Evolutionary conservation across 2,113 vertebrate species (phyloP).

Genomic region (Rhineura floridana): DNA sequence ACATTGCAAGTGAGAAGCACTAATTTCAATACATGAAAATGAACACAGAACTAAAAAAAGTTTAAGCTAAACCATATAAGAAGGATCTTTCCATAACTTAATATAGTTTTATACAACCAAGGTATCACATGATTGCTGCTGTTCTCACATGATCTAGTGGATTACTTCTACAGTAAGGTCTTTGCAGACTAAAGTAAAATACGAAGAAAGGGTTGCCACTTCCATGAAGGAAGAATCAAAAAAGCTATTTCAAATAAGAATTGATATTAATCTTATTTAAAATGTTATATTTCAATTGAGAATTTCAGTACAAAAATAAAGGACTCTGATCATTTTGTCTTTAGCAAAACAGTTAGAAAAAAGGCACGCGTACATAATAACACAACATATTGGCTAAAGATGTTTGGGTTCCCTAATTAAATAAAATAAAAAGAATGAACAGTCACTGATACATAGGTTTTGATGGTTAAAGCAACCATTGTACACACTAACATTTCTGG

Average conservation of each 20-base stretch:
- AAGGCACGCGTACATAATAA: slow-evolving; percentile 80
- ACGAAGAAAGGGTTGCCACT: slow-evolving; percentile 48
- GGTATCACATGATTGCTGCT: neutral
- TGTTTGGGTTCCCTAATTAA: slow-evolving; percentile 57
- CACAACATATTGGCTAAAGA: slow-evolving; percentile 65
- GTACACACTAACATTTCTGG: slow-evolving; percentile 79
- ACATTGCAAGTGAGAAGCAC: neutral
- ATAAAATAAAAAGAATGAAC: slow-evolving; percentile 59
- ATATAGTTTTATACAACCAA: neutral
- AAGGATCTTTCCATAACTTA: neutral
- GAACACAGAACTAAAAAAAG: neutral
- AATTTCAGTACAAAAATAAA: slow-evolving; percentile 84
- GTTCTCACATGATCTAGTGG: slow-evolving; percentile 28
- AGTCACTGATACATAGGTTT: slow-evolving; percentile 61
- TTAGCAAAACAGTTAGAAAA: slow-evolving; percentile 81
- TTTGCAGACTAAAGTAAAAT: slow-evolving; percentile 36
- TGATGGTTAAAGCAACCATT: slow-evolving; percentile 68
- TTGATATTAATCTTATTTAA: slow-evolving; percentile 70
- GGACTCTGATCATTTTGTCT: slow-evolving; percentile 76
- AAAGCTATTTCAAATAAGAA: slow-evolving; percentile 69
- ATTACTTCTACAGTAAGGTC: slow-evolving; percentile 62
- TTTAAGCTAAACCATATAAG: neutral
- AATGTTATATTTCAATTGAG: slow-evolving; percentile 76
- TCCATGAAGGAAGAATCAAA: slow-evolving; percentile 63
- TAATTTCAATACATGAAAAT: neutral